Evolutionary conservation across 2,797 vertebrate species (phyloP).

Genomic region (Epinephelus coioides): DNA sequence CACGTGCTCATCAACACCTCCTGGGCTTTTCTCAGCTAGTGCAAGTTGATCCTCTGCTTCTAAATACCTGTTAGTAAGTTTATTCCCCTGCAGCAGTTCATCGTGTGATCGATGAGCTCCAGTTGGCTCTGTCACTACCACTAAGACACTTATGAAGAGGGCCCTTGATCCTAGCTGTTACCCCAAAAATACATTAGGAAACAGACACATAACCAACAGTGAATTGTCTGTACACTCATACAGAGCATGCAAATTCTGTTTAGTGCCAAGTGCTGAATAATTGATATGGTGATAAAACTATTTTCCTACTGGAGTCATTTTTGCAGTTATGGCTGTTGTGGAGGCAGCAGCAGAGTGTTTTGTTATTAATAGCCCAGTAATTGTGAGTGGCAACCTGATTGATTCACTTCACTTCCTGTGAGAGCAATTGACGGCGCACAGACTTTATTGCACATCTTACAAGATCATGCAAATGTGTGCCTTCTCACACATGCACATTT

Average conservation of each 20-base stretch:
- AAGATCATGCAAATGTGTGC: slow-evolving; percentile 30
- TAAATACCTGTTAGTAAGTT: slow-evolving; percentile 51
- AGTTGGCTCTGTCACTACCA: slow-evolving; percentile 60
- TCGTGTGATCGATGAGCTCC: slow-evolving; percentile 60
- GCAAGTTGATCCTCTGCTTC: slow-evolving; percentile 26
- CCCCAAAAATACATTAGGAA: slow-evolving; percentile 61
- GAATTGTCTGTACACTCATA: slow-evolving; percentile 39
- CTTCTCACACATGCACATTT: slow-evolving; percentile 7
- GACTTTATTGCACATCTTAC: slow-evolving; percentile 48
- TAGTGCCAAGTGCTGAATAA: slow-evolving; percentile 69
- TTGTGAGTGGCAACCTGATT: slow-evolving; percentile 73
- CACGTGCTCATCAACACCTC: slow-evolving; percentile 36
- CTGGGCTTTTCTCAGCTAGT: slow-evolving; percentile 19
- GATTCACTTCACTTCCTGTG: slow-evolving; percentile 66
- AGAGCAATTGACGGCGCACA: slow-evolving; percentile 48
- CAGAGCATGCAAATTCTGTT: slow-evolving; percentile 59
- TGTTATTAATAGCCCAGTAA: slow-evolving; percentile 74
- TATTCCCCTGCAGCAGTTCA: slow-evolving; percentile 39
- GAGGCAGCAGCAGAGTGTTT: slow-evolving; percentile 42
- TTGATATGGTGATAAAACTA: slow-evolving; percentile 73
- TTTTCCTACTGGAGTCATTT: slow-evolving; percentile 68
- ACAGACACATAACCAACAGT: slow-evolving; percentile 46
- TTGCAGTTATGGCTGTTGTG: slow-evolving; percentile 49
- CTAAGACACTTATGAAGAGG: slow-evolving; percentile 64
- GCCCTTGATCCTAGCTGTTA: slow-evolving; percentile 54